These are phyloP conservation scores for Branchinecta lynchi DNA, from an alignment of 1,140 invertebrate species.

Conservation along the genomic window DNA sequence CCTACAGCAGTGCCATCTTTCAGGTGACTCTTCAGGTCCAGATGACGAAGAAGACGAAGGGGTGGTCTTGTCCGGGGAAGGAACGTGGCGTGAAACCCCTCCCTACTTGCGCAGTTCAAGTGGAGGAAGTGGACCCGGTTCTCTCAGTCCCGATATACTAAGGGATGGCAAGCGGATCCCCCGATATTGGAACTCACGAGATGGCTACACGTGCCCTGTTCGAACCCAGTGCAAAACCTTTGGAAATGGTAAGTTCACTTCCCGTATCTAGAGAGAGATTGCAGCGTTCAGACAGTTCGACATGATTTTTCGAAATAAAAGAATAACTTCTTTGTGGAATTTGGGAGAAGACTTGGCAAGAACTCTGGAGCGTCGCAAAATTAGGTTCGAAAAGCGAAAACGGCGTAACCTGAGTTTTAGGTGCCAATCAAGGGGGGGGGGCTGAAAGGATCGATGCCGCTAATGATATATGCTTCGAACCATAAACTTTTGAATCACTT, in stretches of 20 bases:
- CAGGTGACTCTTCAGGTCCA: not conserved
- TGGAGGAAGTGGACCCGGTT: not conserved
- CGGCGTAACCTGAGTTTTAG: too few species aligned
- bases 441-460: too few species aligned
- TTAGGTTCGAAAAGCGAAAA: too few species aligned
- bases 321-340: too few species aligned
- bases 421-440: too few species aligned
- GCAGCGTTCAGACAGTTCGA: too few species aligned
- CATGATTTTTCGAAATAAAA: too few species aligned
- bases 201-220: not conserved
- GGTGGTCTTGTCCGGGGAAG: not conserved
- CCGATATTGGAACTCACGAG: not conserved
- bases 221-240: constrained; percentile 7
- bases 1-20: not conserved
- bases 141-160: not conserved
- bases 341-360: too few species aligned
- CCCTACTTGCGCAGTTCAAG: constrained; percentile 1
- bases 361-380: too few species aligned
- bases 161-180: not conserved
- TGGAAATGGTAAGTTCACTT: not conserved
- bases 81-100: not conserved
- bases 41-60: constrained; percentile 6
- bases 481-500: too few species aligned
- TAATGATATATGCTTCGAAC: too few species aligned
- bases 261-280: not conserved